Evolutionary conservation across 2,113 vertebrate genomes (phyloP).

Genomic region (Rhinichthys klamathensis): DNA sequence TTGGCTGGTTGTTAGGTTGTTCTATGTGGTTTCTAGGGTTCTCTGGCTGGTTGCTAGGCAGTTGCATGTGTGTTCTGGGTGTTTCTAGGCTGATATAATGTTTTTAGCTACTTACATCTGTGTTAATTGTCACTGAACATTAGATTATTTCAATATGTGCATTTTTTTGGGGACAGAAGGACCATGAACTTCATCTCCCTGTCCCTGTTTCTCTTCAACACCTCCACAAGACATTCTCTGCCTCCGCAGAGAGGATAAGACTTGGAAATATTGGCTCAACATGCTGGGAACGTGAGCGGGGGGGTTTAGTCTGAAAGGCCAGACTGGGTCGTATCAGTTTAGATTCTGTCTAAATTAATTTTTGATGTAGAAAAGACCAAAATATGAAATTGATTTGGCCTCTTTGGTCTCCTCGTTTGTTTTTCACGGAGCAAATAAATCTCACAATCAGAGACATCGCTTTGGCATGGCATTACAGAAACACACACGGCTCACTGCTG

Average conservation of each 20-base stretch:
- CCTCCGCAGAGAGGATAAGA: constrained; percentile 18
- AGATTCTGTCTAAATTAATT: not conserved
- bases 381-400: not conserved
- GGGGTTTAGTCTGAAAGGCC: not conserved
- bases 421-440: not conserved
- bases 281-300: not conserved
- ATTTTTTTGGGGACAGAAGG: not conserved
- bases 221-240: constrained; percentile 19
- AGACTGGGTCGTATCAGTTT: not conserved
- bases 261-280: not conserved
- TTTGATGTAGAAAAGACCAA: not conserved
- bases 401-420: not conserved
- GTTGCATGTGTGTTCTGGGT: not conserved
- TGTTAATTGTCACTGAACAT: not conserved
- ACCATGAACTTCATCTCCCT: not conserved
- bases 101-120: not conserved
- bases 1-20: not conserved
- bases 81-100: not conserved
- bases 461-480: not conserved
- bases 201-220: not conserved
- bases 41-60: not conserved
- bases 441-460: not conserved
- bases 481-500: not conserved
- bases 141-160: not conserved
- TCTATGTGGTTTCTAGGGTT: not conserved